Base-by-base conservation (phyloP, 1,140 invertebrate genomes). In the Caerostris extrusa region DNA sequence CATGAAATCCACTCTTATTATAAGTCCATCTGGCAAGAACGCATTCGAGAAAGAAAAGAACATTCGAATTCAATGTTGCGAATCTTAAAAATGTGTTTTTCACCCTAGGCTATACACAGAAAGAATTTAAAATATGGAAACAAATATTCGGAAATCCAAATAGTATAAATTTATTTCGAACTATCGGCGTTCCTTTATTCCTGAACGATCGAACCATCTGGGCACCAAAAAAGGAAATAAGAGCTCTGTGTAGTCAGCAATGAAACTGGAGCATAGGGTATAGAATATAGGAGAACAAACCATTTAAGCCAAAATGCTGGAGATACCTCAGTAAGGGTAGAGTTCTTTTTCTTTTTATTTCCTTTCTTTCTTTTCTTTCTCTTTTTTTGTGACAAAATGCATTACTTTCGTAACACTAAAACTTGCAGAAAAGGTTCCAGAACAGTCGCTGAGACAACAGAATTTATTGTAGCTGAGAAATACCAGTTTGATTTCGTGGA, bases 391-490 rank as follows among this genome's bases (percentile, higher is more conserved):
- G 58, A 61, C 88, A 91, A 91, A 91, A 91, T 81, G 82, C 90
- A 91, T 91, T 91, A 91, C 90, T 82, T n/a, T 69, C 88, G 50
- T 71, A n/a, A 67, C 67, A 90, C 55, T 91, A 91, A 91, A 91
- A 91, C 90, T 91, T 82, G 67, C 57, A 81, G 69, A 82, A 91
- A 82, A 91, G 90, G 82, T 91, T 82, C 71, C n/a, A 58, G 56
- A 77, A 71, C 69, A 82, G 90, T n/a, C 90, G 90, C 90, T 91
- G 90, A 91, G 69, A 81, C 90, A 91, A 91, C 90, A 82, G 90
- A 91, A 91, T 91, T 91, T 91, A 91, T 91, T 91, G 90, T 91
- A 71, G 64, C 77, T 14, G 61, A 50, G 64, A 64, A 89, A 89
- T 71, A 34, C 34, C 34, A 89, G 60, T 64, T 19, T 34, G 61